phyloP scores from a whole-genome alignment of 2,113 vertebrate species.

The Aythya baeri region DNA sequence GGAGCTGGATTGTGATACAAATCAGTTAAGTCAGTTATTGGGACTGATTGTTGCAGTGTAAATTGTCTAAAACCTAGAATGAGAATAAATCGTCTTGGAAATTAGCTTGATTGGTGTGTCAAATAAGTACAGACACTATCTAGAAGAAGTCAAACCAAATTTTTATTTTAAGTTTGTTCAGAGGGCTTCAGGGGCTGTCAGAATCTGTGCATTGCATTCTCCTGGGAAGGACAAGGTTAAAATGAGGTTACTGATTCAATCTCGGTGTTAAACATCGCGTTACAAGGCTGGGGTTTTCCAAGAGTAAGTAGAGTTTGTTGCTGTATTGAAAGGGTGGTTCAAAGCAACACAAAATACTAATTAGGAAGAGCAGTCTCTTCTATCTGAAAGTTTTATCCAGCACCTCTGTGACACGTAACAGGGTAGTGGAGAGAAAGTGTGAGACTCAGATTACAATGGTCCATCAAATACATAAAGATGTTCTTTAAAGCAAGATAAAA shows the following conservation, averaged over 20 bases:
- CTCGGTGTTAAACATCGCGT: not conserved
- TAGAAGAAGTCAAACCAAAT: not conserved
- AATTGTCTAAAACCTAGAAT: not conserved
- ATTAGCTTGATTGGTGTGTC: not conserved
- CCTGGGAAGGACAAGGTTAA: not conserved
- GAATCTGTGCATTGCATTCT: not conserved
- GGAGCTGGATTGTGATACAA: not conserved
- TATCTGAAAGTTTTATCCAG: not conserved
- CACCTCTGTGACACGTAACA: not conserved
- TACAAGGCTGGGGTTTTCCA: not conserved
- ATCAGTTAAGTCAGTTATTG: not conserved
- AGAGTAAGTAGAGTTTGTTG: not conserved
- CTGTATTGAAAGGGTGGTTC: not conserved
- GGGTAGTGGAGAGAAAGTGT: not conserved
- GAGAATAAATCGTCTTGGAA: not conserved
- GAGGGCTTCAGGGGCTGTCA: not conserved
- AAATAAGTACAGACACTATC: not conserved
- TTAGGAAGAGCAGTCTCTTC: not conserved
- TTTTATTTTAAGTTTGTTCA: not conserved
- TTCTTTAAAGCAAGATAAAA: not conserved
- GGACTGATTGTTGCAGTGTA: not conserved
- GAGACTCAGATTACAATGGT: not conserved
- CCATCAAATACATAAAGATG: not conserved
- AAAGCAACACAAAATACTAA: not conserved
- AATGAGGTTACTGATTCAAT: not conserved